Evolutionary conservation across 1,140 invertebrate species (phyloP), one percentile per base, ranked within the genome.

Genomic region (Holcopasites calliopsidis): DNA sequence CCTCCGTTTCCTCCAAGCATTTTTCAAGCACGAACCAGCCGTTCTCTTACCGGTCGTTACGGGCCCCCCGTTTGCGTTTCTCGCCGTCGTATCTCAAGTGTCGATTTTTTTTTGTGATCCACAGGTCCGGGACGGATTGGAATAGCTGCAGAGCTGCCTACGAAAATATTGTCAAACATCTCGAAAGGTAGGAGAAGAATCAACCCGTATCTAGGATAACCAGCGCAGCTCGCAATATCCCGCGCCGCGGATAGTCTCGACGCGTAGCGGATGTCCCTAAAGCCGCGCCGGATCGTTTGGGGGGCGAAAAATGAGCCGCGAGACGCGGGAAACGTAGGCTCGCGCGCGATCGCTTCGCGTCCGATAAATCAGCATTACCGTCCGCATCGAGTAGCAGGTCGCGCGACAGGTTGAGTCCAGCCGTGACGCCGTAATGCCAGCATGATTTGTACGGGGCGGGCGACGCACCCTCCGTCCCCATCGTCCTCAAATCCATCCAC

Each of bases 101-200:
- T 74, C 79, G 69, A 13, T 85, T 80, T 87, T 84, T 88, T 85
- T 88, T 85, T 93, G 91, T 92, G 90, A 78, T 91, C 90, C 92
- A 66, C 93, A 97, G 97, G 92, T 97, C 96, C 88, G 96, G 96
- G 86, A 96, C 87, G 82, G 88, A 97, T 90, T 98, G 96, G 97
- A 96, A 98, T 93, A 97, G 97, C 92, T 97, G 97, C 93, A 94
- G 96, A 91, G 96, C 96, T 80, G 96, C 96, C 85, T 97, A 97
- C 91, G 97, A 97, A 92, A 96, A 97, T 92, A 97, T 97, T 90
- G 96, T 97, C 61, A 97, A 97, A 93, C 96, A 97, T 90, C 94
- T 97, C 86, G 96, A 97, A 94, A 96, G 97, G 95, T 97, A 95
- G 93, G 95, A 86, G 40, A 77, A 58, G 44, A n/a, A 21, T 40